Percentiles rank a stretch among this genome's conserved stretches.
Conservation (phyloP, 2,797 vertebrate genomes). For the Poecilia gillii region DNA sequence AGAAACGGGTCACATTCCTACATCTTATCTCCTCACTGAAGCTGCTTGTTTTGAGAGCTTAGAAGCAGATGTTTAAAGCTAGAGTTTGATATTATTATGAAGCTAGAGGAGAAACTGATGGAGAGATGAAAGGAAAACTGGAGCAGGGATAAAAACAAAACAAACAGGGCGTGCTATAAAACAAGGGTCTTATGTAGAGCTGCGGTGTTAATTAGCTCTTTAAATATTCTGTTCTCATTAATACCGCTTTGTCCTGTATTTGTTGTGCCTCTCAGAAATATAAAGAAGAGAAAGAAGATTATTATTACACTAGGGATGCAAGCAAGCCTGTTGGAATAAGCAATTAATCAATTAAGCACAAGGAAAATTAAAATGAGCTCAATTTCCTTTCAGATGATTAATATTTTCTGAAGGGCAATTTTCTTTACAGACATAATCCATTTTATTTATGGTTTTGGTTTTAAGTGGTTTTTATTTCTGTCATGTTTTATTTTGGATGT, state of each 20-base stretch:
- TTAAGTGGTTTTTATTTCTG: too few relatives aligned
- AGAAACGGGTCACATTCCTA: slow-evolving; percentile 43
- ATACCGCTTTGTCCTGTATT: slow-evolving; percentile 2
- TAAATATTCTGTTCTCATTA: slow-evolving; percentile 36
- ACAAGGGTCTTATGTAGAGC: slow-evolving; percentile 20
- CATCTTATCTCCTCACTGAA: slow-evolving; percentile 42
- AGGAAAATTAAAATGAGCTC: too few relatives aligned
- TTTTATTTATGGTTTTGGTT: too few relatives aligned
- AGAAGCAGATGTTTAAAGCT: slow-evolving; percentile 17
- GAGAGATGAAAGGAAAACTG: slow-evolving; percentile 29
- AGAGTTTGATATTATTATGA: slow-evolving; percentile 42
- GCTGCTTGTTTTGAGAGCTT: slow-evolving; percentile 27
- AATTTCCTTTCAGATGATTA: too few relatives aligned
- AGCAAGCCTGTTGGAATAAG: too few relatives aligned
- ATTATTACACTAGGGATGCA: neutral
- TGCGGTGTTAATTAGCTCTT: slow-evolving; percentile 47
- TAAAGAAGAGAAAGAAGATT: neutral
- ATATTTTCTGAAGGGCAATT: too few relatives aligned
- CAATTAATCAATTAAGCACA: too few relatives aligned
- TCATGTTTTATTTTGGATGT: too few relatives aligned
- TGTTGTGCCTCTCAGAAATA: neutral
- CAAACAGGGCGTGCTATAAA: slow-evolving; percentile 26
- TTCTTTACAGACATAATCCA: too few relatives aligned
- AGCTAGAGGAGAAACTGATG: slow-evolving; percentile 33
- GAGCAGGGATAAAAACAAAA: slow-evolving; percentile 8